Conservation (phyloP, 2,888 invertebrate species). For the Brenthis daphne region DNA sequence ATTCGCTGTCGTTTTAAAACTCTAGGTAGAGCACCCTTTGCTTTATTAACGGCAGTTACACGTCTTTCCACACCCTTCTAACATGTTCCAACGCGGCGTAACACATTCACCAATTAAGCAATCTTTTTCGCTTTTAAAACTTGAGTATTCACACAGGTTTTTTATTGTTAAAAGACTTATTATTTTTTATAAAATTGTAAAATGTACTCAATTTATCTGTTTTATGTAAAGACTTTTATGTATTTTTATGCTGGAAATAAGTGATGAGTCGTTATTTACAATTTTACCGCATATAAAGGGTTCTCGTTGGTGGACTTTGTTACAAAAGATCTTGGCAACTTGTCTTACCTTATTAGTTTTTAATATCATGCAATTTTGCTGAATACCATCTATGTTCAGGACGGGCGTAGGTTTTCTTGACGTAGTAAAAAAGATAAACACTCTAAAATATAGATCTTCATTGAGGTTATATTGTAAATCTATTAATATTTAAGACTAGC, state of each 20-base stretch:
- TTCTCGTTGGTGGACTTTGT: slow-evolving; percentile 51
- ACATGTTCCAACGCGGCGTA: slow-evolving; percentile 17
- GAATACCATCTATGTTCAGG: slow-evolving; percentile 4
- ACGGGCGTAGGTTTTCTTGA: neutral
- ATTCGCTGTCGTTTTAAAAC: slow-evolving; percentile 21
- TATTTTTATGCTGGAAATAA: slow-evolving; percentile 8
- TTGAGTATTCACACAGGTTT: no score
- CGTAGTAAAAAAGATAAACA: neutral
- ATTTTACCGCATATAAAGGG: slow-evolving; percentile 38
- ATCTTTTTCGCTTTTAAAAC: slow-evolving; percentile 8
- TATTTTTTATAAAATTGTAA: neutral
- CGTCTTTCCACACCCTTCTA: slow-evolving; percentile 18
- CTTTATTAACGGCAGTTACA: slow-evolving; percentile 18
- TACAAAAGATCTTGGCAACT: slow-evolving; percentile 42
- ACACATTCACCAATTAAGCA: slow-evolving; percentile 19
- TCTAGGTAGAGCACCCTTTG: slow-evolving; percentile 18
- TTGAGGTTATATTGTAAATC: no score
- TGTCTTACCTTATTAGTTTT: slow-evolving; percentile 48
- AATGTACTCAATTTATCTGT: no score
- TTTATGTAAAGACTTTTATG: neutral
- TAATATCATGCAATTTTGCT: slow-evolving; percentile 42
- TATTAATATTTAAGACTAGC: no score
- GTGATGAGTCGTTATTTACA: slow-evolving; percentile 27
- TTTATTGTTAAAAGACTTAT: no score
- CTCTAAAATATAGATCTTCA: neutral